Evolutionary conservation across 2,888 invertebrate species (phyloP).

Genomic region (Nymphalis urticae): DNA sequence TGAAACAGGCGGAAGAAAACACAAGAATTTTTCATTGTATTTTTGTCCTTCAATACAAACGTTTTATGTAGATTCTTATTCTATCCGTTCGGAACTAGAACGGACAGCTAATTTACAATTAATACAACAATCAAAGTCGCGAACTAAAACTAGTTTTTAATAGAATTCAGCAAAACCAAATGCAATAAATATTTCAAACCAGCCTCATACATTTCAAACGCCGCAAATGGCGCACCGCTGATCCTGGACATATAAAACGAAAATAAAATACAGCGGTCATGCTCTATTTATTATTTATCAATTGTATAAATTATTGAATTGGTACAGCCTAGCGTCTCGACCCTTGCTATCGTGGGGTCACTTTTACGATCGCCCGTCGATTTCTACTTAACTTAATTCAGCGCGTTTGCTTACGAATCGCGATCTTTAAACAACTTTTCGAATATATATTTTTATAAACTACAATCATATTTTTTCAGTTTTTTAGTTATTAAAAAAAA

Average conservation of each 20-base stretch:
- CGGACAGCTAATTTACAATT: too few relatives aligned
- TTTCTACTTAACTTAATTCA: constrained; percentile 1
- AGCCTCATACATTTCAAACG: constrained; percentile 26
- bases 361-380: constrained; percentile 37
- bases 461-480: neutral
- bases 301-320: constrained; percentile 80
- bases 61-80: too few relatives aligned
- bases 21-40: too few relatives aligned
- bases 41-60: too few relatives aligned
- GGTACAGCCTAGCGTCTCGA: constrained; percentile 45
- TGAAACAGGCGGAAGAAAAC: too few relatives aligned
- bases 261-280: constrained; percentile 54
- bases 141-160: neutral
- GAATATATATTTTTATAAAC: neutral
- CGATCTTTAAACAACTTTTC: too few relatives aligned
- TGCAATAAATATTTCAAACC: constrained; percentile 23
- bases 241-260: constrained; percentile 47
- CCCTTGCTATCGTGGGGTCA: constrained; percentile 38
- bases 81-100: too few relatives aligned
- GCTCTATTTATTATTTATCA: constrained; percentile 76
- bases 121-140: neutral
- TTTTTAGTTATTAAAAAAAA: too few relatives aligned
- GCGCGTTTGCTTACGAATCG: neutral
- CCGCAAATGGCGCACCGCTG: constrained; percentile 16
- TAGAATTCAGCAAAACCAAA: neutral